Evolutionary conservation across 1,140 invertebrate genomes (phyloP).

Genomic region (Bombus balteatus): DNA sequence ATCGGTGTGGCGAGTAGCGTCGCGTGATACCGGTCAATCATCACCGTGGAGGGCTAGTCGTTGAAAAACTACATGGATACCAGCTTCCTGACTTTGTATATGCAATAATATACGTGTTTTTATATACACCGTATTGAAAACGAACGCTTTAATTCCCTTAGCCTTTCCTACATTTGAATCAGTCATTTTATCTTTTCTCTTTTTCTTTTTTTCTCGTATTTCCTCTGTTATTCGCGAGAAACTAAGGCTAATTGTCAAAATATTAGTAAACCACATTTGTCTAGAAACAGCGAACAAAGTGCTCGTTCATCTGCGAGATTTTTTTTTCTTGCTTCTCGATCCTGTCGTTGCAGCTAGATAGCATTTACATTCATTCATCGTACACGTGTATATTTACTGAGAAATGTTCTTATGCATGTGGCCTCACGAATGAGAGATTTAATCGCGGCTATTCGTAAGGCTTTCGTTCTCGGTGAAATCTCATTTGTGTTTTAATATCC

Average conservation of each 20-base stretch:
- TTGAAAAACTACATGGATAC: conserved; percentile 48
- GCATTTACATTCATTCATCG: neutral
- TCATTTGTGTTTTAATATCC: conserved; percentile 5
- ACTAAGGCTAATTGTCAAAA: too few species aligned
- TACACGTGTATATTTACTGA: neutral
- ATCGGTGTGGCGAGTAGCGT: conserved; percentile 39
- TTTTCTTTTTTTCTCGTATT: too few species aligned
- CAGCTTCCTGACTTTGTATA: conserved; percentile 25
- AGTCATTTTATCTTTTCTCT: neutral
- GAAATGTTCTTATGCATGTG: neutral
- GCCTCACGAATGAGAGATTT: neutral
- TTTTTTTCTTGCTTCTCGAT: neutral
- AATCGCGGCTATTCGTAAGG: neutral
- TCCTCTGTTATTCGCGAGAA: too few species aligned
- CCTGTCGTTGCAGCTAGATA: neutral
- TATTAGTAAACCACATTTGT: too few species aligned
- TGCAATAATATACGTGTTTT: conserved; percentile 48
- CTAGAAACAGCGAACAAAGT: too few species aligned
- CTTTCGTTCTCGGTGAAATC: neutral
- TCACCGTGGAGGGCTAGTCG: conserved; percentile 65
- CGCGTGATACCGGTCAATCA: conserved; percentile 78
- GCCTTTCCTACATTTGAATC: conserved; percentile 46
- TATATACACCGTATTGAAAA: neutral
- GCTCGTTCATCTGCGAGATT: too few species aligned
- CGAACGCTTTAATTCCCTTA: conserved; percentile 66